These are phyloP conservation scores for Drosophila sulfurigaster DNA, from an alignment of 1,140 invertebrate genomes.

Conservation along the genomic window DNA sequence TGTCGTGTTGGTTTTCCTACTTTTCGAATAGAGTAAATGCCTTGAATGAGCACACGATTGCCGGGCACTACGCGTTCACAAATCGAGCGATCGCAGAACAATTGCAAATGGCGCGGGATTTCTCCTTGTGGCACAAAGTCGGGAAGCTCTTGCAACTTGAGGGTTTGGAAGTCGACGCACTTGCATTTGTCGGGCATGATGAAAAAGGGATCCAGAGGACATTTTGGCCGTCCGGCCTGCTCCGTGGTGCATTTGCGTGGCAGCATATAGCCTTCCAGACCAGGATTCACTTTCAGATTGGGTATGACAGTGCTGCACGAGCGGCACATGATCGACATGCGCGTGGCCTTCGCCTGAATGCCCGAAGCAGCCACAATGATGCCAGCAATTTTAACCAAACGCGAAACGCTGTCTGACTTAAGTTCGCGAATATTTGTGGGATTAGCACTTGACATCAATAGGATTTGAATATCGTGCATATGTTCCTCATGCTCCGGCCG, in stretches of 20 bases:
- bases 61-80: conserved; percentile 98
- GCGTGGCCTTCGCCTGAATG: conserved; percentile 97
- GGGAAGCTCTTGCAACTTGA: conserved; percentile 98
- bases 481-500: conserved; percentile 95
- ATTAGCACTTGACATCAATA: conserved; percentile 94
- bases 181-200: conserved; percentile 98
- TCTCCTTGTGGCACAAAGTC: conserved; percentile 99
- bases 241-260: conserved; percentile 98
- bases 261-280: conserved; percentile 98
- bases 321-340: conserved; percentile 97
- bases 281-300: conserved; percentile 96
- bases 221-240: conserved; percentile 94
- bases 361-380: conserved; percentile 98
- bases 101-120: conserved; percentile 97
- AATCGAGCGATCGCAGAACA: conserved; percentile 97
- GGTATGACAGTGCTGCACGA: conserved; percentile 95
- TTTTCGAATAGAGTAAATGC: conserved; percentile 99
- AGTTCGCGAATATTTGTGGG: conserved; percentile 93
- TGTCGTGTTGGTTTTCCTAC: conserved; percentile 87
- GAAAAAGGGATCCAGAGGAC: conserved; percentile 99
- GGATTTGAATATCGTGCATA: conserved; percentile 97
- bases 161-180: conserved; percentile 94
- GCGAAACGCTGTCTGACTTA: conserved; percentile 97
- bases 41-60: conserved; percentile 96
- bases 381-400: conserved; percentile 97